Percentiles rank a stretch among this genome's conserved stretches.
Conservation (phyloP, 2,888 invertebrate species). For the Drosophila yooni region DNA sequence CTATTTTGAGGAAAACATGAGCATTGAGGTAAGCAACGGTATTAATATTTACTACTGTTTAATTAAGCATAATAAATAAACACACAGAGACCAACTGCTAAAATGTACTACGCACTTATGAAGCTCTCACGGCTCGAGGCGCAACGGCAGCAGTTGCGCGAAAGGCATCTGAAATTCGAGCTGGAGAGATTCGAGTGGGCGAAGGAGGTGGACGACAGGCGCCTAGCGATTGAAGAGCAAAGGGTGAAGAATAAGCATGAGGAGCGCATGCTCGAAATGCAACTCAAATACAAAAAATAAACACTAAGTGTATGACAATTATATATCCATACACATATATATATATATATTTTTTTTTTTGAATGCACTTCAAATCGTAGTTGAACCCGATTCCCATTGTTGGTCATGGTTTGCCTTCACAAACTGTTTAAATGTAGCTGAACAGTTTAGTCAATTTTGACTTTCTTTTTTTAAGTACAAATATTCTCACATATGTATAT, state of each 20-base stretch:
- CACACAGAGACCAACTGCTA: conserved; percentile 4
- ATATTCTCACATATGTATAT: neutral
- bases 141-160: conserved; percentile 3
- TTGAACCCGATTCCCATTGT: neutral
- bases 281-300: conserved; percentile 8
- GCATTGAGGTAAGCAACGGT: conserved; percentile 1
- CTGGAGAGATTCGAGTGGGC: conserved; percentile 3
- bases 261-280: conserved; percentile 10
- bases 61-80: neutral
- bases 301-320: neutral
- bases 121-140: conserved; percentile 4
- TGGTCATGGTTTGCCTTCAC: neutral
- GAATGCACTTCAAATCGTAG: neutral
- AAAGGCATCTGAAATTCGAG: conserved; percentile 1
- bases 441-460: neutral
- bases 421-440: neutral
- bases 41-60: neutral
- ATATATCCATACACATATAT: neutral
- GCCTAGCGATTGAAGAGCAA: conserved; percentile 3
- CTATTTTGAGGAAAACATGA: neutral
- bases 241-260: conserved; percentile 5
- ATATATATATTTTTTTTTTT: neutral
- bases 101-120: conserved; percentile 3
- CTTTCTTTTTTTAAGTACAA: neutral
- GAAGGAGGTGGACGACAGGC: conserved; percentile 7